Evolutionary conservation across 1,140 invertebrate genomes (phyloP), one percentile per base, ranked within the genome.

Genomic region (Macrotrachela quadricornifera): DNA sequence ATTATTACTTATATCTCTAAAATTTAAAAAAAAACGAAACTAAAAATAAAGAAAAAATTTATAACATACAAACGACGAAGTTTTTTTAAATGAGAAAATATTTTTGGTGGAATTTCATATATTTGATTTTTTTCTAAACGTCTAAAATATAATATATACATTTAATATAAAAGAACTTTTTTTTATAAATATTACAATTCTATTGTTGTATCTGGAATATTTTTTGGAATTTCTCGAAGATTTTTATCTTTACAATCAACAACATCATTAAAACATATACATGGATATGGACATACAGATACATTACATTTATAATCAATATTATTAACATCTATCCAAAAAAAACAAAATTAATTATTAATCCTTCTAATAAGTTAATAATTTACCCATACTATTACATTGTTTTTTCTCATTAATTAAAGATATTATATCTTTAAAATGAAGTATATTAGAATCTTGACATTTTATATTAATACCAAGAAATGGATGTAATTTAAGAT

Each of bases 61-160:
- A 14, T 46, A 38, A 77, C 81, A 80, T 75, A 85, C 83, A 96
- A 85, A 72, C 87, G 77, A 51, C 80, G 73, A n/a, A 96, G 75
- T 57, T 83, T 78, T 69, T 84, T 82, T 63, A 91, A 83, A 39
- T 82, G 77, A 3, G 80, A 76, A 69, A 97, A 95, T 0, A 85
- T 85, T 68, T 82, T 81, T 0, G 82, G 73, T 44, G 83, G 84
- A 56, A 97, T 81, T 70, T 88, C 83, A 1, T 80, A 82, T 59
- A 97, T 91, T 64, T 81, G 80, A 72, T 97, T 97, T 70, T 94
- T 85, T 72, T 97, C 90, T 61, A 96, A 72, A 49, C 90, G 83
- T 51, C 91, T 97, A 68, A 18, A 30, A 30, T 8, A 43, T 56
- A 45, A n/a, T n/a, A 30, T 8, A 30, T 30, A 4, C 21, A 30